Evolutionary conservation across 1,140 invertebrate genomes (phyloP), one percentile per base, ranked within the genome.

Genomic region (Plectus sambesii): DNA sequence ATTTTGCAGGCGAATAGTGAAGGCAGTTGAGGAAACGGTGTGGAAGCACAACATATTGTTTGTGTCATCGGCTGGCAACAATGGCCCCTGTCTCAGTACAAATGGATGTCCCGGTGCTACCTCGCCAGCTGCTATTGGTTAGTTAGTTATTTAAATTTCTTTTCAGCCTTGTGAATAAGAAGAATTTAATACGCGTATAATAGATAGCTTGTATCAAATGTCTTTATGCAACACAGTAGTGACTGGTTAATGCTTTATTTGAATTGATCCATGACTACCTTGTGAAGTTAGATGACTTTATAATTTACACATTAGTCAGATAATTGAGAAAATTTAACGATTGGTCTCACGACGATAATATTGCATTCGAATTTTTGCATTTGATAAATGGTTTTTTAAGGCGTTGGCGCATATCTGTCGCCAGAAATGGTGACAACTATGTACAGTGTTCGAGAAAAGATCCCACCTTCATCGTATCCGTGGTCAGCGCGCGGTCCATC

Each of bases 391-490:
- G n/a, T n/a, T 58, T 56, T 49, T 53, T 6, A 58, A 79, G 82
- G 85, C 30, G 86, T 97, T 33, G 90, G 88, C 36, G 90, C 92
- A 35, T 94, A 90, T 72, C 87, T 96, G 35, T 92, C 88, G 0
- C 85, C 88, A 4, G 85, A 92, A 54, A 97, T 97, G 90, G 93
- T 93, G 86, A 73, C 80, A 42, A 85, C 88, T 5, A 86, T 90
- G 68, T 94, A 96, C 75, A 85, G 86, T 0, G 75, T 94, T 69
- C 76, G 84, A 41, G 80, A 85, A 68, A 83, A 82, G 70, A 69
- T 85, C 44, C 79, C 83, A 6, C 80, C 81, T 17, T 85, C 82
- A 72, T 81, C 85, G 3, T 97, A 88, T 70, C 92, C 87, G 2
- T 98, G 89, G 89, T 85, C 85, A 37, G 90, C 86, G 2, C 77